phyloP scores from a whole-genome alignment of 2,888 invertebrate genomes.

The Rhimphoctona megacephalus region DNA sequence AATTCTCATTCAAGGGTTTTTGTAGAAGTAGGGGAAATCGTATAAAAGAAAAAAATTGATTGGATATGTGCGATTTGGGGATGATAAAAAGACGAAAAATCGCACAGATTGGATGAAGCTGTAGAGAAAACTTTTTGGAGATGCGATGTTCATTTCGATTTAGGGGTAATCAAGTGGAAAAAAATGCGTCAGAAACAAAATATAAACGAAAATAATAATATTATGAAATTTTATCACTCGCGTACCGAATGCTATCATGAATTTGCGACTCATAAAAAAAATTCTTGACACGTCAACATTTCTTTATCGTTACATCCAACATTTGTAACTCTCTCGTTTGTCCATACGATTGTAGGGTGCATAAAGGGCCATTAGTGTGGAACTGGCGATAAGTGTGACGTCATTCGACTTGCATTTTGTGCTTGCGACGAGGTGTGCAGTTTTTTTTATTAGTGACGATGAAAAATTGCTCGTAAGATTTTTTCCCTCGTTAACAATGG shows the following conservation, averaged over 20 bases:
- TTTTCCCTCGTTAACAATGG: background rate
- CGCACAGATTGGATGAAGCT: background rate
- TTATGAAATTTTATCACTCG: background rate
- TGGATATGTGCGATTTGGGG: background rate
- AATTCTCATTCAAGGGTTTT: background rate
- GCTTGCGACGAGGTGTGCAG: background rate
- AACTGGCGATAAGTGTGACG: constrained; percentile 11
- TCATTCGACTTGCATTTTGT: background rate
- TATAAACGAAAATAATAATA: background rate
- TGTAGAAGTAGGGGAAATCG: background rate
- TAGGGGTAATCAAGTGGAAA: no score
- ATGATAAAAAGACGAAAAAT: no score
- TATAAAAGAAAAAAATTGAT: background rate
- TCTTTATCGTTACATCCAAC: background rate
- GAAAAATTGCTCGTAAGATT: constrained; percentile 1
- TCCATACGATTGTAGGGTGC: background rate
- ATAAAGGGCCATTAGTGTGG: constrained; percentile 5
- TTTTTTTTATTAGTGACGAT: constrained; percentile 5
- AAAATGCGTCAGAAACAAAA: background rate
- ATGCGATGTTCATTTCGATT: no score
- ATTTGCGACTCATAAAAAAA: background rate
- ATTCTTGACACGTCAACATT: background rate
- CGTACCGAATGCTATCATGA: background rate
- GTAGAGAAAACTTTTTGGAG: no score
- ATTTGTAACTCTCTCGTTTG: background rate